These are phyloP conservation scores for Dermatophagoides farinae DNA, from an alignment of 1,140 invertebrate genomes.

Conservation along the genomic window DNA sequence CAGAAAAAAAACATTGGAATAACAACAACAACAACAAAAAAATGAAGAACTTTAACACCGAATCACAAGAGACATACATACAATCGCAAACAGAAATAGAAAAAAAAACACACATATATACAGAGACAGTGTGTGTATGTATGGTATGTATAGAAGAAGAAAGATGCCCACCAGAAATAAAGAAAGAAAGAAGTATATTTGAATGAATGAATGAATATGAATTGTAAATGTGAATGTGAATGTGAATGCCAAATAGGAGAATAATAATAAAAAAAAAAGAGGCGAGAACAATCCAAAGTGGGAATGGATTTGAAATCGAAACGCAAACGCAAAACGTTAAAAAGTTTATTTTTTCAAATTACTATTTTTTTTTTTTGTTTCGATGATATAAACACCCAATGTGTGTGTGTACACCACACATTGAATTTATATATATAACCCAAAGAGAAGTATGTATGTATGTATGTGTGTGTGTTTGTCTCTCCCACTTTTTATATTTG, in stretches of 20 bases:
- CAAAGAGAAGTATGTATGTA: no score
- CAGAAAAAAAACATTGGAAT: no score
- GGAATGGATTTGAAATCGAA: conserved; percentile 9
- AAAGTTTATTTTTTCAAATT: background rate
- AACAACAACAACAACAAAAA: no score
- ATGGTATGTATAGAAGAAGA: background rate
- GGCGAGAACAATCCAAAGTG: background rate
- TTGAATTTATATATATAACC: no score
- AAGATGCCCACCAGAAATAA: background rate
- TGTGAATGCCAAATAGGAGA: background rate
- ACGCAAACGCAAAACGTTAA: background rate
- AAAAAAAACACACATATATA: no score
- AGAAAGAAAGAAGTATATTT: background rate
- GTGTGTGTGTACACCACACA: no score
- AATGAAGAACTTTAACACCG: no score
- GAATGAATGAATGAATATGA: background rate
- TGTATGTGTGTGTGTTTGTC: background rate
- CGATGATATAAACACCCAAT: no score
- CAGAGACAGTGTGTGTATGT: background rate
- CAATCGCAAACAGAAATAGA: no score
- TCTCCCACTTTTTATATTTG: background rate
- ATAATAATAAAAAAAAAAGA: background rate
- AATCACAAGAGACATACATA: no score
- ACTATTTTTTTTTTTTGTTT: no score
- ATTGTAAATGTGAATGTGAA: background rate